Base-by-base conservation (phyloP, 1,140 invertebrate species). In the Hylaeus anthracinus region DNA sequence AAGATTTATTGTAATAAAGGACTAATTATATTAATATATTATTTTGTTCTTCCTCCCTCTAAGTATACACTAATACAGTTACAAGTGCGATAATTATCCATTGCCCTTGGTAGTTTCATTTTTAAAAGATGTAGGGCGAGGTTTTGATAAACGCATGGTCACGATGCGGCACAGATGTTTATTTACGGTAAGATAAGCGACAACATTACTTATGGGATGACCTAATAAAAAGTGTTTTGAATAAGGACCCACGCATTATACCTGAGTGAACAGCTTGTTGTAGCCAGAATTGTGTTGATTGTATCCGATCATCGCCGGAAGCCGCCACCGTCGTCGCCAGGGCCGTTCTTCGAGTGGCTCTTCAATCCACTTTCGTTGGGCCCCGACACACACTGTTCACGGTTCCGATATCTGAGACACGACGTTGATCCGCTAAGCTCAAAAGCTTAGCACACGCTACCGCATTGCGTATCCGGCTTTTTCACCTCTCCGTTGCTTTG, bases 241-340 rank as follows among this genome's bases (percentile, higher is more conserved):
- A n/a, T 3, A 61, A 4, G 3, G n/a, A 51, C 26, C 14, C 14
- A 3, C 3, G 15, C 15, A 10, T 26, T 65, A 63, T 91, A 97
- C 97, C 97, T 98, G 97, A 83, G 97, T 97, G 92, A 97, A 97
- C 90, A 97, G 95, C 94, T 97, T 98, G 94, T 97, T 97, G 95
- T 97, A 97, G 94, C 97, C 97, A 90, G 96, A 95, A 94, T 96
- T 96, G 92, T 95, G 95, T 93, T 96, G 96, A 93, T 95, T 96
- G 94, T 97, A 97, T 91, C 96, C 96, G 94, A 97, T 96, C 95
- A 95, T 95, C 88, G 92, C 92, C 92, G 82, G 88, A 88, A 87
- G 73, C 84, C 84, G 80, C 83, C 88, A 88, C 85, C 88, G 86
- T 88, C 83, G 86, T 87, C 82, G 84, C 84, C 82, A 82, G 72